Conservation (phyloP, 2,113 vertebrate species). For the Vidua macroura region DNA sequence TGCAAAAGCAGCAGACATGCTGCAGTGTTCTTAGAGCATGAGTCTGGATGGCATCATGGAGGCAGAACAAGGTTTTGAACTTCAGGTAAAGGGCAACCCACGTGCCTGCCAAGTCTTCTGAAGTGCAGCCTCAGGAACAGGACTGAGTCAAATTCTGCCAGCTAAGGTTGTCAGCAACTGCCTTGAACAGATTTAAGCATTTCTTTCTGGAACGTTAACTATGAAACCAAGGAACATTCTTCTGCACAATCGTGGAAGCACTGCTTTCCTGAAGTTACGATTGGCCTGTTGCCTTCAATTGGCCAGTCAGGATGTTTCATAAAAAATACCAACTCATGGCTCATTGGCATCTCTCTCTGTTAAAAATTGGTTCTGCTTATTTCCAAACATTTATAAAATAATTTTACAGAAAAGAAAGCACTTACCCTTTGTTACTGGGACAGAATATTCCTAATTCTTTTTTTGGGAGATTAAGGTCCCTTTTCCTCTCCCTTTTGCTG, state of each 20-base stretch:
- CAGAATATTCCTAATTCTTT: not conserved
- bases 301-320: not conserved
- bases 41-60: not conserved
- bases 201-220: not conserved
- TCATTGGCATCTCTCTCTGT: not conserved
- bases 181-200: not conserved
- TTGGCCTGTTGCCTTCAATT: not conserved
- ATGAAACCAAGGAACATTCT: not conserved
- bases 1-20: not conserved
- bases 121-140: not conserved
- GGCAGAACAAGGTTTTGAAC: not conserved
- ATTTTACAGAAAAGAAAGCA: not conserved
- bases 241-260: fast-evolving
- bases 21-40: not conserved
- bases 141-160: not conserved
- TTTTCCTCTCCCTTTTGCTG: not conserved
- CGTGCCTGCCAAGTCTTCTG: not conserved
- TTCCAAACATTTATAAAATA: not conserved
- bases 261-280: not conserved
- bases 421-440: not conserved
- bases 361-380: not conserved
- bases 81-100: not conserved
- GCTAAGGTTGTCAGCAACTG: not conserved
- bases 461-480: not conserved
- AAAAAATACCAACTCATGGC: not conserved